phyloP scores from a whole-genome alignment of 2,113 vertebrate genomes.

The Urocitellus parryii region DNA sequence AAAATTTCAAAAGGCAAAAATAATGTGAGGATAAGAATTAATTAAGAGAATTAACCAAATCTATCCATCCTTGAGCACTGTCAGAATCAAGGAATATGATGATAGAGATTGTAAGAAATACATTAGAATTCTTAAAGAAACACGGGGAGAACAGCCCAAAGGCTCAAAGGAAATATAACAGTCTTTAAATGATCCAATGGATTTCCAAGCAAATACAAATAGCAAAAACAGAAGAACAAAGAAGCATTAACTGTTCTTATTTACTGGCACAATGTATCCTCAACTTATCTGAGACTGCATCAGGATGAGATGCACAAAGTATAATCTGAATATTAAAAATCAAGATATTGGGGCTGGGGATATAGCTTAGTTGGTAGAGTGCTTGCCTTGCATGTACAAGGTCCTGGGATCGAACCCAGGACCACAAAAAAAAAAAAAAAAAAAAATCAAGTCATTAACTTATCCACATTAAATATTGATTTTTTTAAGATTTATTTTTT shows the following conservation, averaged over 20 bases:
- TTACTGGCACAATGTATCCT: background rate
- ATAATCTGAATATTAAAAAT: background rate
- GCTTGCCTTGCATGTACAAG: too few relatives aligned
- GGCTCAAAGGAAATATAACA: background rate
- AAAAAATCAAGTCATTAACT: background rate
- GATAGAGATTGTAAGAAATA: background rate
- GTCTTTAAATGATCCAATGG: background rate
- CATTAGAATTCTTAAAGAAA: slow-evolving; percentile 9
- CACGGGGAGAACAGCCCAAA: background rate
- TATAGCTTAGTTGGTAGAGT: too few relatives aligned
- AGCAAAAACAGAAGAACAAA: background rate
- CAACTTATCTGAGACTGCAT: background rate
- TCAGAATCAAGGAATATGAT: background rate
- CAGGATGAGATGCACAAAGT: background rate
- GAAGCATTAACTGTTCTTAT: background rate
- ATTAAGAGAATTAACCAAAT: background rate
- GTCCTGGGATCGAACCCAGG: too few relatives aligned
- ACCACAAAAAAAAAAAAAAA: too few relatives aligned
- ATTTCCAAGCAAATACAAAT: background rate
- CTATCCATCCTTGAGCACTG: background rate
- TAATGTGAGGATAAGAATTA: background rate
- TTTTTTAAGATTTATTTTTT: background rate
- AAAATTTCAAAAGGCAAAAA: background rate
- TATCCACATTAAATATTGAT: background rate
- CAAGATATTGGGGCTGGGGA: background rate